phyloP scores from a whole-genome alignment of 2,113 vertebrate species.

The Sander vitreus region DNA sequence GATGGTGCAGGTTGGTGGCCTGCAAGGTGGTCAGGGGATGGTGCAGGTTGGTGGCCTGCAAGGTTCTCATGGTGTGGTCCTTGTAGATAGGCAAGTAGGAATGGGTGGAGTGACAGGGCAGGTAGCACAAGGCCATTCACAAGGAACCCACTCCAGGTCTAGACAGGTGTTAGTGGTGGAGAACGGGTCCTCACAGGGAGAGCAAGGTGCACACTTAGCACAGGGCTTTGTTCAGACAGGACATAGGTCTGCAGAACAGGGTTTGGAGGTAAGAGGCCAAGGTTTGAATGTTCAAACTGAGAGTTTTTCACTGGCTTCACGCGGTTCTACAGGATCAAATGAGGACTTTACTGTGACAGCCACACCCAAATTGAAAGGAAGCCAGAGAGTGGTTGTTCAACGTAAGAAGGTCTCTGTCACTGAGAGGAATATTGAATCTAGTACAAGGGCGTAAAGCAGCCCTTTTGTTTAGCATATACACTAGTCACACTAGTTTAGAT shows the following conservation, averaged over 20 bases:
- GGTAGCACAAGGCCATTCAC: conserved; percentile 41
- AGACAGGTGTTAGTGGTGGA: conserved; percentile 66
- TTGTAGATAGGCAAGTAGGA: conserved; percentile 74
- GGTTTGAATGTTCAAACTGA: conserved; percentile 40
- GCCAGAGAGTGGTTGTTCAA: conserved; percentile 73
- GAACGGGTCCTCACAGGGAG: conserved; percentile 45
- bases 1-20: conserved; percentile 82
- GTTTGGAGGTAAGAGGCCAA: conserved; percentile 46
- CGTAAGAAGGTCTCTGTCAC: conserved; percentile 76
- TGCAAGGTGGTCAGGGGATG: conserved; percentile 83
- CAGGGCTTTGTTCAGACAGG: conserved; percentile 37
- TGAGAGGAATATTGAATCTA: conserved; percentile 73
- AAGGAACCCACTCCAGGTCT: conserved; percentile 51
- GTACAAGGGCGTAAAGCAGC: conserved; percentile 47
- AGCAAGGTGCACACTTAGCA: conserved; percentile 28
- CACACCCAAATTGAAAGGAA: conserved; percentile 55
- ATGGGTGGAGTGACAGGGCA: conserved; percentile 35
- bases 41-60: conserved; percentile 82
- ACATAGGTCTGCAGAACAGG: conserved; percentile 26
- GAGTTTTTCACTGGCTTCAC: conserved; percentile 38
- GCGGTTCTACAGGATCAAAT: conserved; percentile 45
- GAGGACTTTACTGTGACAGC: conserved; percentile 44
- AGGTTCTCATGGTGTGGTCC: conserved; percentile 73
- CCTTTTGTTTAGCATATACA: not conserved
- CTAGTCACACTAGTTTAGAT: conserved; percentile 5